Evolutionary conservation across 2,113 vertebrate genomes (phyloP).

Genomic region (Nerophis ophidion): DNA sequence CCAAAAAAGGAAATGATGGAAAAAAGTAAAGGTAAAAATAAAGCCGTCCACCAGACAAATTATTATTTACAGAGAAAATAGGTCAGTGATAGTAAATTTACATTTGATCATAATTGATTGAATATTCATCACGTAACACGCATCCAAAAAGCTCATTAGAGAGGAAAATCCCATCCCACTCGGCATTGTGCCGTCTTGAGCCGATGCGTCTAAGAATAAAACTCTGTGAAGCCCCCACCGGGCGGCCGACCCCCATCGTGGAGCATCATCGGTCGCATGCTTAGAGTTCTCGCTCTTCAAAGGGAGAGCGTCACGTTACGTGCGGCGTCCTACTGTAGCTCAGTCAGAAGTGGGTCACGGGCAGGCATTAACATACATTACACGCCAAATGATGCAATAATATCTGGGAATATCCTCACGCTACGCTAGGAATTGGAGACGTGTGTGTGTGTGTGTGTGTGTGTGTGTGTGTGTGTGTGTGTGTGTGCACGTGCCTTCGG

Average conservation of each 20-base stretch:
- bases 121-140: slow-evolving; percentile 22
- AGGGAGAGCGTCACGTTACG: slow-evolving; percentile 42
- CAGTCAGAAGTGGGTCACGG: slow-evolving; percentile 62
- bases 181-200: slow-evolving; percentile 39
- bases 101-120: slow-evolving; percentile 9
- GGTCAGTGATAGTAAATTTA: slow-evolving; percentile 28
- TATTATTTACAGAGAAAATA: slow-evolving; percentile 11
- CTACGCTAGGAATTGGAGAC: too few relatives aligned
- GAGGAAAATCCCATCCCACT: slow-evolving; percentile 31
- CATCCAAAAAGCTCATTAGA: slow-evolving; percentile 44
- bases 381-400: slow-evolving; percentile 41
- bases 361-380: slow-evolving; percentile 47
- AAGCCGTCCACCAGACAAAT: neutral
- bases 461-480: too few relatives aligned
- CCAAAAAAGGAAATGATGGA: too few relatives aligned
- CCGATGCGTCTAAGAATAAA: slow-evolving; percentile 40
- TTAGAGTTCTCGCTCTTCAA: slow-evolving; percentile 23
- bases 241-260: slow-evolving; percentile 4
- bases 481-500: neutral
- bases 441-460: too few relatives aligned
- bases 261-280: too few relatives aligned
- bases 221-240: slow-evolving; percentile 22
- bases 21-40: too few relatives aligned
- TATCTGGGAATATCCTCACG: slow-evolving; percentile 28
- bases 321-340: slow-evolving; percentile 15